Percentiles rank a stretch among this genome's conserved stretches.
Conservation (phyloP, 2,888 invertebrate genomes). For the Leptinotarsa juncta region DNA sequence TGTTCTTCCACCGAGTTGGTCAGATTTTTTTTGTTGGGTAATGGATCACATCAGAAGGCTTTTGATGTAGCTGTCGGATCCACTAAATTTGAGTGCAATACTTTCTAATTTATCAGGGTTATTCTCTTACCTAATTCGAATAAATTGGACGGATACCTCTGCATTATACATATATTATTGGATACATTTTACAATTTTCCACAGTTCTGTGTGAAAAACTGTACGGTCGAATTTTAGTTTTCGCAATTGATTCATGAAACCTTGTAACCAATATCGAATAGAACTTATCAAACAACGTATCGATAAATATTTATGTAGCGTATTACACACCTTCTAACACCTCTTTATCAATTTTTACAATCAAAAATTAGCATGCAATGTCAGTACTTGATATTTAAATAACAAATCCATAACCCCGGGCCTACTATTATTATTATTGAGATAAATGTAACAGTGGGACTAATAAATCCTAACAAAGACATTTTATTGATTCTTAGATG, state of each 20-base stretch:
- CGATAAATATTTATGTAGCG: constrained; percentile 19
- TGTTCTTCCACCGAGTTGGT: no score
- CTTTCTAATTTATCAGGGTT: no score
- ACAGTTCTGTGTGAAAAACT: no score
- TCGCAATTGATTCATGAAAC: background rate
- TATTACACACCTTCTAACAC: constrained; percentile 24
- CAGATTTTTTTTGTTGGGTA: no score
- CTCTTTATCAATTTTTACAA: constrained; percentile 20
- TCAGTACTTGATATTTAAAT: constrained; percentile 13
- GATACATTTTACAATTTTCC: no score
- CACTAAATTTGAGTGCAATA: no score
- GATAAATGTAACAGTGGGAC: constrained; percentile 20
- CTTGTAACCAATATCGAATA: constrained; percentile 6
- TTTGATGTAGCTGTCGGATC: no score
- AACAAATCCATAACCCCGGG: constrained; percentile 10
- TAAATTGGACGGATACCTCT: no score
- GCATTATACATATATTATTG: no score
- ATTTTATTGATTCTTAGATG: constrained; percentile 11
- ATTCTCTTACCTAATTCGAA: no score
- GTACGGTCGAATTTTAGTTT: background rate
- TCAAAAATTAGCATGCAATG: constrained; percentile 23
- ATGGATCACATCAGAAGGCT: no score
- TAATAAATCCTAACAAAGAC: constrained; percentile 29
- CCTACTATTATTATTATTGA: constrained; percentile 2
- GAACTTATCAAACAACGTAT: constrained; percentile 6